Base-by-base conservation (phyloP, 2,113 vertebrate species). In the Psammodynastes pulverulentus region DNA sequence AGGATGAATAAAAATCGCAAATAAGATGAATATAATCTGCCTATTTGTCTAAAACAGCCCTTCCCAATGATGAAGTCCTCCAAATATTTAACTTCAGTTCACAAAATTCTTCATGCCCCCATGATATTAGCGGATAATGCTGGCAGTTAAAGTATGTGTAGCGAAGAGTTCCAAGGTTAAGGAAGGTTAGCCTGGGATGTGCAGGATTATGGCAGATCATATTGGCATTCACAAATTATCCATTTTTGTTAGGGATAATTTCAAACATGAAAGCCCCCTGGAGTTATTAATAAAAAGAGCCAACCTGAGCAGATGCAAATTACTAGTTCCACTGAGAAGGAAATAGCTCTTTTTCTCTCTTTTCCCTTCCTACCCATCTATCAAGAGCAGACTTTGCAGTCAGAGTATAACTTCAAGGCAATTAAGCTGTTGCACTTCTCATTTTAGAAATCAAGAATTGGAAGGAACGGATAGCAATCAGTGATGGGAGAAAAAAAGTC, bases 391-490 rank as follows among this genome's bases (percentile, higher is more conserved):
- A 51, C 21, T 67, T 91, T 48, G 45, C 24, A 62, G 23, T 72
- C 84, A 51, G 48, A 91, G 84, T 62, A 88, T 52, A 72, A 43
- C 91, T 72, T 91, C 53, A 26, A 45, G 91, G 29, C 86, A 87
- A 72, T 92, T 88, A 87, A 91, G 56, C 56, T n/a, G 17, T 84
- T 29, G 52, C 45, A 43, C 13, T 79, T 92, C 46, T 79, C 49
- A 92, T 54, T 92, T 92, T 54, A 21, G 49, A 79, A 88, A 92
- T 92, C 52, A 92, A 88, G 62, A 39, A n/a, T 26, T 53, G 67
- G 86, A 88, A 92, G 39, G 26, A 79, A 51, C 58, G 23, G 86
- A 92, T 21, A 92, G 91, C 58, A 88, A 87, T 79, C 86, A 88
- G n/a, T 67, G 54, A 17, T 5, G 85, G 21, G 46, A 10, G 84